Evolutionary conservation across 2,113 vertebrate species (phyloP), one percentile per base, ranked within the genome.

Genomic region (Paradoxurus hermaphroditus): DNA sequence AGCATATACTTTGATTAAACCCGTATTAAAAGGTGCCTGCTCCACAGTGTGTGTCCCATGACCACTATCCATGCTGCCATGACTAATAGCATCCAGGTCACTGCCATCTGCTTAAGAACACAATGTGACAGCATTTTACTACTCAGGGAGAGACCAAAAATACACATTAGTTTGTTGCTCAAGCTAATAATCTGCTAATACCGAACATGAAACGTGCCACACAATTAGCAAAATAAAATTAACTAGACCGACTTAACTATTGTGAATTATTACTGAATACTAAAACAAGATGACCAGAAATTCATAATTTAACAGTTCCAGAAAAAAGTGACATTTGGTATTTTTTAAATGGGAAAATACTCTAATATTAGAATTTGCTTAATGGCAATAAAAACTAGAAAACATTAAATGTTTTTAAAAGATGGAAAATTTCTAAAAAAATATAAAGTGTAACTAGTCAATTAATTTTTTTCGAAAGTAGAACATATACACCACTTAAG

Each of bases 61-160:
- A 96, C 98, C 98, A 87, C 99, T 99, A 98, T 99, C 99, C 98
- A 99, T 97, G 98, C 99, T 99, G 97, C 99, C 99, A 84, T 99
- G 99, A 97, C 99, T 99, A 98, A 99, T 98, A 56, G 99, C 99
- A 98, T 99, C 99, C 84, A 99, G 98, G 98, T 99, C 99, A 94
- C 99, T 99, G 98, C 99, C 98, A 93, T 99, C 99, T 99, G 98
- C 91, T 96, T 92, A 95, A 98, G 95, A 98, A 93, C 97, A 98
- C 67, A 98, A 97, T 92, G 97, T 87, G 59, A 98, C 75, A 98
- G 91, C 78, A 81, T 96, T 97, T 97, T 97, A 97, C 97, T 95
- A 97, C 96, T 96, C 79, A 90, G 49, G 68, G 92, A 97, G 62
- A 93, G 46, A 94, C 23, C 84, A 90, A 62, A 59, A 84, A 83